Base-by-base conservation (phyloP, 1,140 invertebrate genomes). In the Globodera rostochiensis region DNA sequence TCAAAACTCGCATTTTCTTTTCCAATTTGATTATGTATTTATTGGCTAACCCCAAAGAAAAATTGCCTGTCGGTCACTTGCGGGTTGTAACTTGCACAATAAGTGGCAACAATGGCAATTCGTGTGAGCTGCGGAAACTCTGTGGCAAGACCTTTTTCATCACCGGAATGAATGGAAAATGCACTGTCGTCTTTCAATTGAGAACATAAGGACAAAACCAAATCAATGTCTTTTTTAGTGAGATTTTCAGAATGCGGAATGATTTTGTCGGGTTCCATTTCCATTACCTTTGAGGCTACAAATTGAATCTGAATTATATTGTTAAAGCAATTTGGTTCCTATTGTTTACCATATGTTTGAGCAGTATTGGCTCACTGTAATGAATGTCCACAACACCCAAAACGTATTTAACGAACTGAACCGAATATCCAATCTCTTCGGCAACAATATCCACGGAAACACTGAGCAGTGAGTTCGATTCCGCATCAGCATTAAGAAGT, bases 1-100 rank as follows among this genome's bases (percentile, higher is more conserved):
- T 25, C 57, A 13, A 77, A 50, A 80, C 74, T 70, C 70, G 50
- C 11, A 21, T 11, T 6, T 15, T 15, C 21, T 50, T 9, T n/a
- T 19, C n/a, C 15, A 25, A 80, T 79, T n/a, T 60, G 46, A 78
- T 71, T 45, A 45, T 3, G 19, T 4, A 71, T 5, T 71, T 25
- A 74, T 15, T 15, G 6, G 66, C n/a, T 3, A 6, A 80, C 80
- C 64, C 9, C 45, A 53, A 82, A 82, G 74, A 81, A 82, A 67
- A 82, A 82, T 6, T 50, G 47, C 13, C 60, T 25, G 57, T 82
- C 81, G 53, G 69, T 83, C 11, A 46, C 45, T n/a, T 74, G 69
- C 0, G 81, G 81, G 78, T 82, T 82, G 79, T 82, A 82, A 67
- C 81, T 82, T 4, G 81, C 81, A 74, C 81, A 82, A 82, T 82